Evolutionary conservation across 2,113 vertebrate species (phyloP).

Genomic region (Morone chrysops): DNA sequence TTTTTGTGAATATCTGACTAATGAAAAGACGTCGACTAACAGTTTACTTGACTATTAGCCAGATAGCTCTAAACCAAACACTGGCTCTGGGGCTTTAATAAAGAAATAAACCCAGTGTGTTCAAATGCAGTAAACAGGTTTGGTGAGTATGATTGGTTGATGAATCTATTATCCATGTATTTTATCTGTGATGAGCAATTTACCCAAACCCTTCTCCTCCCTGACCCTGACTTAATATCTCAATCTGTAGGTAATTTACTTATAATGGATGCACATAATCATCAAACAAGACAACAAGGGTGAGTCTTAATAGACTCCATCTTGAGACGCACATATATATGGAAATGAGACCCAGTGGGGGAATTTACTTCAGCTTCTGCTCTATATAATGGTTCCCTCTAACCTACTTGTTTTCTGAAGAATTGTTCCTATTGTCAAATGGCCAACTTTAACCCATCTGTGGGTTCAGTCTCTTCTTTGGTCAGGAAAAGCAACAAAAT

Average conservation of each 20-base stretch:
- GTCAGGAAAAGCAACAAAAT: neutral
- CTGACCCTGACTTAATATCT: constrained; percentile 46
- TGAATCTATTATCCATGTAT: constrained; percentile 10
- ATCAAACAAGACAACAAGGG: constrained; percentile 61
- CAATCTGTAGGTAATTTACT: constrained; percentile 38
- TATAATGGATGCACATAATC: constrained; percentile 45
- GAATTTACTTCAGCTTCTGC: constrained; percentile 37
- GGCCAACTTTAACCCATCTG: neutral
- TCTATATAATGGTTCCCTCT: neutral
- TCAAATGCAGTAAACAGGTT: neutral
- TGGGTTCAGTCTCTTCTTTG: neutral
- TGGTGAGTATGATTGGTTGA: neutral
- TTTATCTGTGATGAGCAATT: constrained; percentile 42
- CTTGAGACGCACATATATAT: constrained; percentile 45
- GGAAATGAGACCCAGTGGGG: constrained; percentile 63
- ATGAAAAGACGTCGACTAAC: too few relatives aligned
- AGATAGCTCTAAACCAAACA: too few relatives aligned
- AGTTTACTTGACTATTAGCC: too few relatives aligned
- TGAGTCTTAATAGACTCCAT: constrained; percentile 57
- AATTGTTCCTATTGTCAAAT: neutral
- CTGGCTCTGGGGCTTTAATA: neutral
- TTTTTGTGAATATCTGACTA: too few relatives aligned
- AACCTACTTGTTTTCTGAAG: constrained; percentile 16
- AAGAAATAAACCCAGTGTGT: neutral
- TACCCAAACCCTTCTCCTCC: neutral